Evolutionary conservation across 1,140 invertebrate genomes (phyloP).

Genomic region (Ceratina japonica): DNA sequence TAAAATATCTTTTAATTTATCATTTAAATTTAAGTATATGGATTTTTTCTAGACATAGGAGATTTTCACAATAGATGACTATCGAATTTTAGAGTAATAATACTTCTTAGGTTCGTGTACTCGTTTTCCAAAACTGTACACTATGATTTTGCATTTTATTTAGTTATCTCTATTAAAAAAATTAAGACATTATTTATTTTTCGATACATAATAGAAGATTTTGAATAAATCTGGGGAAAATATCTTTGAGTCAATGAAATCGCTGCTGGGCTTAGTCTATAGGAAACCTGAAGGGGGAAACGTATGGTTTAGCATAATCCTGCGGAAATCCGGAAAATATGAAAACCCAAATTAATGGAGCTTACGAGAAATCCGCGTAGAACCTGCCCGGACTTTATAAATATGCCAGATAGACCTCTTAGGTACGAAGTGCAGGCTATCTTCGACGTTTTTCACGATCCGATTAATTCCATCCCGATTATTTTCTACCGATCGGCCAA

Average conservation of each 20-base stretch:
- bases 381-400: neutral
- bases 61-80: too few relatives aligned
- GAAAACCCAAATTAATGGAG: slow-evolving; percentile 27
- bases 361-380: slow-evolving; percentile 5
- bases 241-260: neutral
- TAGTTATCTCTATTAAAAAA: too few relatives aligned
- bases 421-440: neutral
- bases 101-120: too few relatives aligned
- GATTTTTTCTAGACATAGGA: too few relatives aligned
- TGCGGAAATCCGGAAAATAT: slow-evolving; percentile 13
- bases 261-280: neutral
- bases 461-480: neutral
- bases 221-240: neutral
- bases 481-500: neutral
- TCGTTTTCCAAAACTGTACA: too few relatives aligned
- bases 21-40: too few relatives aligned
- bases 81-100: too few relatives aligned
- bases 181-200: too few relatives aligned
- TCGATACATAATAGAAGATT: neutral
- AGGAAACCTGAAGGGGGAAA: neutral
- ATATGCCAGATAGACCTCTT: neutral
- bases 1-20: too few relatives aligned
- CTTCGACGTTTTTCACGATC: neutral
- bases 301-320: slow-evolving; percentile 15
- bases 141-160: too few relatives aligned